Conservation (phyloP, 2,888 invertebrate genomes). For the Megalurothrips usitatus region DNA sequence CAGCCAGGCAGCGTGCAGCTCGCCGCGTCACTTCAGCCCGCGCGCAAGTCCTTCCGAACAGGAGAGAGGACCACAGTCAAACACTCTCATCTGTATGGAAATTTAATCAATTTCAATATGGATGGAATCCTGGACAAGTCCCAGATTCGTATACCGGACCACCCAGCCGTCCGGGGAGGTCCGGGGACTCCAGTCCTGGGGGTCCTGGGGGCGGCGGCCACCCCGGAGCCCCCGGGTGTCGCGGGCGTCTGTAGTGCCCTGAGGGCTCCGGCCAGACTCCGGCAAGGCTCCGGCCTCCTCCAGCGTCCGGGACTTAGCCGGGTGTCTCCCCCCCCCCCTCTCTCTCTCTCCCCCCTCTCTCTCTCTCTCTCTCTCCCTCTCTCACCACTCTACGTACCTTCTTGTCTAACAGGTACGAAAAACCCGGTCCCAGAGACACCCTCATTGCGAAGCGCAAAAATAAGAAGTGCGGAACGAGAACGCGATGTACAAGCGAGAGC, state of each 20-base stretch:
- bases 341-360: background rate
- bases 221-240: too few relatives aligned
- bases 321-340: too few relatives aligned
- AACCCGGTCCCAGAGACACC: too few relatives aligned
- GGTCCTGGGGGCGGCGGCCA: background rate
- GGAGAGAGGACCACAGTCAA: background rate
- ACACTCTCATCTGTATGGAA: conserved; percentile 26
- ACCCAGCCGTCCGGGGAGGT: background rate
- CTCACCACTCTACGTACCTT: too few relatives aligned
- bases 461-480: too few relatives aligned
- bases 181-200: background rate
- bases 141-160: background rate
- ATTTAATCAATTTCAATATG: conserved; percentile 25
- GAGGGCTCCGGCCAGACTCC: background rate
- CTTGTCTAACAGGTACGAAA: too few relatives aligned
- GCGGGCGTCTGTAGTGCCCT: background rate
- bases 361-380: background rate
- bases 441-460: too few relatives aligned
- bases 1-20: too few relatives aligned
- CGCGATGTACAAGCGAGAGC: background rate
- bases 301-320: too few relatives aligned
- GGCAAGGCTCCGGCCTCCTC: background rate
- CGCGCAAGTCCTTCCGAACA: background rate
- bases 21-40: too few relatives aligned
- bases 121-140: background rate